These are phyloP conservation scores for Phortica okadai DNA, from an alignment of 2,888 invertebrate genomes.

Conservation along the genomic window DNA sequence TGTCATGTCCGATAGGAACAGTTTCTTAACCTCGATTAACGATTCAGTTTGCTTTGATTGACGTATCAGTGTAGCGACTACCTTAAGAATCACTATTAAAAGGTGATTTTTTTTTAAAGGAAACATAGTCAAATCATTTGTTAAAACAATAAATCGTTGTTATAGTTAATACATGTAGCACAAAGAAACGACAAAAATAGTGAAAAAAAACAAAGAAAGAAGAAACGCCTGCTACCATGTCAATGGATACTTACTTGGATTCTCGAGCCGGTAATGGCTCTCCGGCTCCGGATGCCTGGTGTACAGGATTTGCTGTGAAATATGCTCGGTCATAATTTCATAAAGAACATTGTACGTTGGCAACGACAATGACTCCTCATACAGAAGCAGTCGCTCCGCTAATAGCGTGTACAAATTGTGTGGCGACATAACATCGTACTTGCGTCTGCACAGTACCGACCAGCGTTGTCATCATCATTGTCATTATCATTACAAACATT, in stretches of 20 bases:
- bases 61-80: constrained; percentile 96
- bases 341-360: constrained; percentile 99
- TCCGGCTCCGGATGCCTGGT: constrained; percentile 97
- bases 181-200: neutral
- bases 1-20: constrained; percentile 99
- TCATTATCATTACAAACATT: neutral
- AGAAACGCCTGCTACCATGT: neutral
- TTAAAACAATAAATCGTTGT: neutral
- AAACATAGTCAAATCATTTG: constrained; percentile 12
- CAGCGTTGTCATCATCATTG: neutral
- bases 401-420: constrained; percentile 98
- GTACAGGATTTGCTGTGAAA: constrained; percentile 95
- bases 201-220: neutral
- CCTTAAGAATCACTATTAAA: constrained; percentile 94
- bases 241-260: constrained; percentile 88
- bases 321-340: constrained; percentile 98
- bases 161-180: constrained; percentile 21
- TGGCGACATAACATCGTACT: constrained; percentile 99
- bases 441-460: constrained; percentile 82
- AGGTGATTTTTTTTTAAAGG: neutral
- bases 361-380: constrained; percentile 92
- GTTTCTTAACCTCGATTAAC: constrained; percentile 93
- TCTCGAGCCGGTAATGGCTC: constrained; percentile 94
- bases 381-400: constrained; percentile 92
- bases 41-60: constrained; percentile 97